phyloP scores from a whole-genome alignment of 2,888 invertebrate species.

The Copidosoma aretas region DNA sequence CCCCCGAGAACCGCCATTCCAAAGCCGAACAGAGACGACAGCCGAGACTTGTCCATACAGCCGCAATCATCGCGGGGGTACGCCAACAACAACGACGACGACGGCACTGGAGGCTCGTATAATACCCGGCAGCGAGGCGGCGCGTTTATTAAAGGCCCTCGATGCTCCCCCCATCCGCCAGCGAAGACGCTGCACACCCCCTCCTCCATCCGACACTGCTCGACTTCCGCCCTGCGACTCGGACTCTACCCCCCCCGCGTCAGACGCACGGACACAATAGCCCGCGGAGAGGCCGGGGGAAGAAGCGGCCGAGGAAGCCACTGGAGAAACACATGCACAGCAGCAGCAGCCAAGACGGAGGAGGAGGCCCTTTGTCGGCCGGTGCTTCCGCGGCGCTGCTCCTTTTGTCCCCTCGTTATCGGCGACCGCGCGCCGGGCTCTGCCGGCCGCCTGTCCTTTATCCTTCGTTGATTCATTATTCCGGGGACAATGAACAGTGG shows the following conservation, averaged over 20 bases:
- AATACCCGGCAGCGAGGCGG: constrained; percentile 34
- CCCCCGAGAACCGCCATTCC: too few species aligned
- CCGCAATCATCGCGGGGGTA: too few species aligned
- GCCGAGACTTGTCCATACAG: too few species aligned
- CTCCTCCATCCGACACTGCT: background rate
- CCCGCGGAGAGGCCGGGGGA: background rate
- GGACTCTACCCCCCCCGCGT: background rate
- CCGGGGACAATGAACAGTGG: constrained; percentile 6
- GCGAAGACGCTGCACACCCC: background rate
- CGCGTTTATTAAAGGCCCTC: constrained; percentile 33
- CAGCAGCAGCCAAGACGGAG: background rate
- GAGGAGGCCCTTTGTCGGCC: constrained; percentile 19
- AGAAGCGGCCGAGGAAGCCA: constrained; percentile 7
- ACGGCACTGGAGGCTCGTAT: constrained; percentile 48
- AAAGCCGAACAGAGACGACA: constrained; percentile 17
- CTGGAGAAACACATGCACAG: constrained; percentile 9
- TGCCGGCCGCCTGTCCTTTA: constrained; percentile 21
- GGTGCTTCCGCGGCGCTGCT: background rate
- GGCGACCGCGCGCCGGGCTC: constrained; percentile 18
- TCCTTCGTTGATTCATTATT: constrained; percentile 37
- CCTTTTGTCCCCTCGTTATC: constrained; percentile 35
- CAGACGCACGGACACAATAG: background rate
- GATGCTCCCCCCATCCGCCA: constrained; percentile 18
- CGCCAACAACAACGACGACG: constrained; percentile 40
- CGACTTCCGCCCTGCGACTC: constrained; percentile 2